Evolutionary conservation across 2,888 invertebrate genomes (phyloP).

Genomic region (Mesoligia furuncula): DNA sequence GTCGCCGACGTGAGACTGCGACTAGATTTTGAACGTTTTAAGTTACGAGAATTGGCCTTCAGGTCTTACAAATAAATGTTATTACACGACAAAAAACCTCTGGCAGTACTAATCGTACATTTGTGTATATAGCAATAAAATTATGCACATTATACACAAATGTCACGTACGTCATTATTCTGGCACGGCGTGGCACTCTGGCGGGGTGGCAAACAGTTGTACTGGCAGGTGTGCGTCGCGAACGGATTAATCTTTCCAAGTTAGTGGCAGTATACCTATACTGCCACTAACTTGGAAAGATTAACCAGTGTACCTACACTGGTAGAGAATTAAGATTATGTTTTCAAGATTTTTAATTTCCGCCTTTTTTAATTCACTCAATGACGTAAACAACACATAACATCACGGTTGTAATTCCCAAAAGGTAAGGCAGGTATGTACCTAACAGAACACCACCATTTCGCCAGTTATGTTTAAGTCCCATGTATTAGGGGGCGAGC

Average conservation of each 20-base stretch:
- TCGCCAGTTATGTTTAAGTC: background rate
- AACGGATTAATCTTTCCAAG: constrained; percentile 48
- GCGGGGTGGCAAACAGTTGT: constrained; percentile 43
- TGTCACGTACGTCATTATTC: constrained; percentile 31
- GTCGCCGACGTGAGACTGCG: no score
- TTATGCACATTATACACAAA: constrained; percentile 10
- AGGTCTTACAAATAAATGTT: background rate
- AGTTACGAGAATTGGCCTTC: no score
- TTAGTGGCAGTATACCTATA: constrained; percentile 11
- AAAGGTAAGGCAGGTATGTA: background rate
- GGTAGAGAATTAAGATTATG: background rate
- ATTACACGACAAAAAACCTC: background rate
- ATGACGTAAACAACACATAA: background rate
- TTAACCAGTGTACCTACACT: no score
- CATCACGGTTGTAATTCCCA: background rate
- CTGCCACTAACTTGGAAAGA: no score
- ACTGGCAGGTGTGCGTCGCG: constrained; percentile 41
- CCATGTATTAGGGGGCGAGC: background rate
- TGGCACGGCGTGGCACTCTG: background rate
- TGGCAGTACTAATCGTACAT: background rate
- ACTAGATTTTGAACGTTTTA: no score
- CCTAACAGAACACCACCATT: background rate
- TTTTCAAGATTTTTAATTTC: background rate
- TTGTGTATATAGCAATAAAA: constrained; percentile 1
- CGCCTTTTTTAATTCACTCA: background rate